Evolutionary conservation across 2,888 invertebrate genomes (phyloP), one percentile per base, ranked within the genome.

Genomic region (Lithophane semibrunnea): DNA sequence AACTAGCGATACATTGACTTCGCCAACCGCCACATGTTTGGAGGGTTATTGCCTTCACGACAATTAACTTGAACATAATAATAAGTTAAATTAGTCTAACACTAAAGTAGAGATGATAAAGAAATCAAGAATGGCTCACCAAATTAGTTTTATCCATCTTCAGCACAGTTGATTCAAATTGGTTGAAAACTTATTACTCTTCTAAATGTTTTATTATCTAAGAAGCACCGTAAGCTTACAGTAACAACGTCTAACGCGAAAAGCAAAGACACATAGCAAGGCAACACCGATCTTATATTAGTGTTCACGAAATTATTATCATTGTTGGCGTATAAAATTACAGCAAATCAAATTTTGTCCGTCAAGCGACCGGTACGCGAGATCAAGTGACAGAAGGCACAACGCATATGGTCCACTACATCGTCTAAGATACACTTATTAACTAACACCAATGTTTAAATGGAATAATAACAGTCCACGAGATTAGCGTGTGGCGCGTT

Each of bases 181-280:
- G 75, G 75, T 89, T 88, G 75, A 74, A 87, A 88, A 88, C 84
- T 88, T 88, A 84, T 84, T 75, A 80, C 61, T 88, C 76, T 83
- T 84, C 71, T 88, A 89, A 79, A 76, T 83, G 80, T 83, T 79
- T 74, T 91, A 91, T 89, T 88, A 92, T 90, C 90, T 93, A 92
- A 89, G 91, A 95, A 96, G 96, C 96, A 96, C 96, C 95, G 92
- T 93, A 94, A 94, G 94, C 94, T 94, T 93, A 92, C 73, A 79
- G 79, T 82, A 75, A 82, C 89, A 91, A 94, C 89, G 92, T 93
- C 92, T 94, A 95, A 93, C 93, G 95, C 96, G 94, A 94, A 93
- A 94, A 96, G 95, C 95, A 95, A 96, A 96, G 96, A 96, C 96
- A 96, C 96, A 93, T 94, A 95, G 95, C 96, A 96, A 96, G 96